Evolutionary conservation across 2,113 vertebrate genomes (phyloP).

Genomic region (Salvelinus sp.): DNA sequence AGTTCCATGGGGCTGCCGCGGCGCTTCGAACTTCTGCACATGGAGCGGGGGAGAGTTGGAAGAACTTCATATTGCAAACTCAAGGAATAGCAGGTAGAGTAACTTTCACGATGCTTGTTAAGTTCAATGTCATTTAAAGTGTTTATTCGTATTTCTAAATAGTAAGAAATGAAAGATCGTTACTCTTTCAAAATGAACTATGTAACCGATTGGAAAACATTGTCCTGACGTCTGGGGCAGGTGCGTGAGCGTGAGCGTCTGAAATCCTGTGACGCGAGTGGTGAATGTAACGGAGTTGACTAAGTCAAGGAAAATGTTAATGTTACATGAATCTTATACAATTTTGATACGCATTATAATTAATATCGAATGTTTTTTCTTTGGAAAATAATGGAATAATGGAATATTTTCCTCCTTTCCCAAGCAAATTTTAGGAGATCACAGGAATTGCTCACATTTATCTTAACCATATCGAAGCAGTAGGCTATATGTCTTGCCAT

Average conservation of each 20-base stretch:
- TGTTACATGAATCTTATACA: background rate
- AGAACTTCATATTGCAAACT: conserved; percentile 82
- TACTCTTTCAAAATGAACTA: conserved; percentile 20
- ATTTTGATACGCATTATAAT: background rate
- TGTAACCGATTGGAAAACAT: conserved; percentile 57
- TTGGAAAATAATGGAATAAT: conserved; percentile 29
- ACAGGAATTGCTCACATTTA: conserved; percentile 13
- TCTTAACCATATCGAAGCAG: background rate
- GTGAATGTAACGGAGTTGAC: background rate
- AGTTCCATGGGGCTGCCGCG: conserved; percentile 81
- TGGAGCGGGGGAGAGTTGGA: conserved; percentile 83
- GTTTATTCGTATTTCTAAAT: background rate
- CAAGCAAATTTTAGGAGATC: conserved; percentile 37
- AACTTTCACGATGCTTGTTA: conserved; percentile 40
- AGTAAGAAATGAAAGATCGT: conserved; percentile 7
- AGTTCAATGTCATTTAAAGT: background rate
- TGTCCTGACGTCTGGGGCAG: conserved; percentile 69
- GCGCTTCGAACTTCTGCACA: conserved; percentile 82
- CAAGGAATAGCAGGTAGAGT: conserved; percentile 87
- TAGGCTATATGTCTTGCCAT: background rate
- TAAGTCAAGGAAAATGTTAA: background rate
- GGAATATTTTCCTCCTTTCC: conserved; percentile 53
- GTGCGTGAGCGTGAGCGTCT: conserved; percentile 70
- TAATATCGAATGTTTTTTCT: background rate
- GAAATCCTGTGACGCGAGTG: conserved; percentile 55